phyloP scores from a whole-genome alignment of 2,797 vertebrate species.

The Macropus fuliginosus region DNA sequence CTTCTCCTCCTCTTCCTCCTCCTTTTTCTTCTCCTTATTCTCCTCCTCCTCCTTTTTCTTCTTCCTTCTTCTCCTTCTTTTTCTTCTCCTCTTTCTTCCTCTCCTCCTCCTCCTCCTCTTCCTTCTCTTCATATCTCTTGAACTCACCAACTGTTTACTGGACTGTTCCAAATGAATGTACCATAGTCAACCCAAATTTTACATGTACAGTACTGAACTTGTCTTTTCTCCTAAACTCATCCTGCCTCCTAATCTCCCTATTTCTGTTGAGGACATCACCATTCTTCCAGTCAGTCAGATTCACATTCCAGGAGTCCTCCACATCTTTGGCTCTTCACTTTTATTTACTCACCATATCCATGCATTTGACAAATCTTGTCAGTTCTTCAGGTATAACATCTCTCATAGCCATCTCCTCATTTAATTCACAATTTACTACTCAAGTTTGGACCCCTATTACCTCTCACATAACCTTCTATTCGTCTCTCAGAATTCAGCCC shows the following conservation, averaged over 20 bases:
- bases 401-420: background rate
- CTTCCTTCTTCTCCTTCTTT: too few species aligned
- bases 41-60: fast-evolving
- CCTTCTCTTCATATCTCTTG: too few species aligned
- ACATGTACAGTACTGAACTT: background rate
- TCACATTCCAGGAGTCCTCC: background rate
- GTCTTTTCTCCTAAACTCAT: background rate
- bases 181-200: background rate
- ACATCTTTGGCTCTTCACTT: background rate
- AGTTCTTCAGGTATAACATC: background rate
- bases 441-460: background rate
- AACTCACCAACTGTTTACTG: background rate
- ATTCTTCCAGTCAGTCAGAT: background rate
- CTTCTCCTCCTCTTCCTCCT: fast-evolving
- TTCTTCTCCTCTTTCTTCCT: too few species aligned
- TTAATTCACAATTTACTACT: background rate
- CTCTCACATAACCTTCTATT: background rate
- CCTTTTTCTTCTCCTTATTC: fast-evolving
- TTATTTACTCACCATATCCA: background rate
- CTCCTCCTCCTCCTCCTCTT: background rate
- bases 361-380: background rate
- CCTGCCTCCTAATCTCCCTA: background rate
- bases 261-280: background rate
- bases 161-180: background rate
- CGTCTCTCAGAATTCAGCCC: background rate